phyloP scores from a whole-genome alignment of 2,797 vertebrate species.

The Macrochelys suwanniensis region DNA sequence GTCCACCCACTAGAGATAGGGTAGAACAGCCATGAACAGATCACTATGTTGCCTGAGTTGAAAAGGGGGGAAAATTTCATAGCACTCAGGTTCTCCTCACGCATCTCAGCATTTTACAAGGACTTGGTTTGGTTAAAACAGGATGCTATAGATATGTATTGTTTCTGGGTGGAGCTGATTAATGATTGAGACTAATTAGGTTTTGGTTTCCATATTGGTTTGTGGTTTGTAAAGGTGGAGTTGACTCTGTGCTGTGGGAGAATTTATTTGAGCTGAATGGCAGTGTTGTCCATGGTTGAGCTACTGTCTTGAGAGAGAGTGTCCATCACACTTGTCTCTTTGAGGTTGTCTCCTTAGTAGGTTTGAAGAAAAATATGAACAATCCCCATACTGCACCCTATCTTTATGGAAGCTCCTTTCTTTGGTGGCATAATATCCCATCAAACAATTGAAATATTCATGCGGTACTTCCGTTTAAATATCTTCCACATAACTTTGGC shows the following conservation, averaged over 20 bases:
- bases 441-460: neutral
- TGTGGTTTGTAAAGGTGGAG: accelerated
- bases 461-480: neutral
- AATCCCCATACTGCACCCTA: neutral
- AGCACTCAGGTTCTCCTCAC: too few relatives aligned
- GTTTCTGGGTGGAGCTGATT: neutral
- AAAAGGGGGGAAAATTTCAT: too few relatives aligned
- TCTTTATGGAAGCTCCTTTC: neutral
- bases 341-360: neutral
- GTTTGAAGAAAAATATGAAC: neutral
- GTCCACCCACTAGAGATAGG: too few relatives aligned
- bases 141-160: neutral
- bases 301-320: neutral
- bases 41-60: too few relatives aligned
- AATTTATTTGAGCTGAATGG: neutral
- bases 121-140: accelerated
- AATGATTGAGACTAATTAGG: neutral
- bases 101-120: accelerated
- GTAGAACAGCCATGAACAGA: too few relatives aligned
- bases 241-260: neutral
- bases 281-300: too few relatives aligned
- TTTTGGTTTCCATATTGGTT: accelerated
- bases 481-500: neutral
- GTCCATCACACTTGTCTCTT: neutral
- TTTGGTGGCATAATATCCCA: neutral